These are phyloP conservation scores for Zoanthus sociatus DNA, from an alignment of 92 coral and sea anemone species.

Conservation along the genomic window DNA sequence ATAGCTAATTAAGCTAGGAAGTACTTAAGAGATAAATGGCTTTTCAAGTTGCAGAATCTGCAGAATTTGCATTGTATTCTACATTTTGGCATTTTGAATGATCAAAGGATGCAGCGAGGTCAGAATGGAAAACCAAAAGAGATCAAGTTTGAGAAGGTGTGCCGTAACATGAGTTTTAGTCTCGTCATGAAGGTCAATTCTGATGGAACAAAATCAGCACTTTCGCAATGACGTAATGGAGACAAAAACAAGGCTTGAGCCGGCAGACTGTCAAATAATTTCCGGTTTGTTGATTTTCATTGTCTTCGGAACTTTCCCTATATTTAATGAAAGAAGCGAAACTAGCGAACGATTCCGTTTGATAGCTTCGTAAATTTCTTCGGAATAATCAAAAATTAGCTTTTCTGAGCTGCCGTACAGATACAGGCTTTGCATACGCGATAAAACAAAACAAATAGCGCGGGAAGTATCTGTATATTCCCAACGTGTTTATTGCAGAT, in stretches of 20 bases:
- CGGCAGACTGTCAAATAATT: constrained; percentile 32
- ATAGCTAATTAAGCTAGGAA: not conserved
- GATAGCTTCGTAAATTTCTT: not conserved
- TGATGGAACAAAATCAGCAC: not conserved
- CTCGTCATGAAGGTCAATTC: not conserved
- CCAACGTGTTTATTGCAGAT: constrained; percentile 71
- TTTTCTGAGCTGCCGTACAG: constrained; percentile 29
- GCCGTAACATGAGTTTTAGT: constrained; percentile 11
- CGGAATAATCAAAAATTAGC: not conserved
- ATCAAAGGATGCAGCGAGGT: constrained; percentile 4
- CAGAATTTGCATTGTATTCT: not conserved
- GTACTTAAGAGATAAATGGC: not conserved
- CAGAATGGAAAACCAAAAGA: not conserved
- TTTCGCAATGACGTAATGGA: constrained; percentile 44
- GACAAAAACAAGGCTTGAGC: not conserved
- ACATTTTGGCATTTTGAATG: not conserved
- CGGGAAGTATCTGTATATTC: constrained; percentile 29
- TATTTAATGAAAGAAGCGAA: constrained; percentile 4
- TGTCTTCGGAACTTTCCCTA: not conserved
- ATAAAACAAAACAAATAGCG: constrained; percentile 7
- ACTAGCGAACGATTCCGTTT: not conserved
- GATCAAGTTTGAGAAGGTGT: constrained; percentile 6
- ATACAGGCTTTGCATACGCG: not conserved
- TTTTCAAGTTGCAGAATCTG: not conserved
- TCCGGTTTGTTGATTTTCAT: not conserved